Percentiles rank a stretch among this genome's conserved stretches.
Evolutionary conservation across 2,797 vertebrate species (phyloP).

Genomic region (Pantherophis vulpinus): DNA sequence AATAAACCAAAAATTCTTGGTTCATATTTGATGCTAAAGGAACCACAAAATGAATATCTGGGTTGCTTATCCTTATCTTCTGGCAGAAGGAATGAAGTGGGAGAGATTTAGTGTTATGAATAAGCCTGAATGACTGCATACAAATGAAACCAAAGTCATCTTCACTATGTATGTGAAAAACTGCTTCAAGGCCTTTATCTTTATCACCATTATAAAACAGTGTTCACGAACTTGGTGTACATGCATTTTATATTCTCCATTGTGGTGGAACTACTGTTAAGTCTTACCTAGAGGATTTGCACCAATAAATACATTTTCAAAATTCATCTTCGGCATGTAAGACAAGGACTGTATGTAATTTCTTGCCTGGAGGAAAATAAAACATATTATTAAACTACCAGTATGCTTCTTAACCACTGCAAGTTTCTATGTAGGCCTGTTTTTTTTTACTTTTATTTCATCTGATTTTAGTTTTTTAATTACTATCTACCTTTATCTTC

Average conservation of each 20-base stretch:
- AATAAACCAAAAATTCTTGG: background rate
- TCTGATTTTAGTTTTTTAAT: slow-evolving; percentile 7
- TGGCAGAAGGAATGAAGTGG: background rate
- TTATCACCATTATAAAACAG: background rate
- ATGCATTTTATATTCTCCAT: background rate
- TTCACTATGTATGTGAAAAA: background rate
- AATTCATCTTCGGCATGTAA: slow-evolving; percentile 97
- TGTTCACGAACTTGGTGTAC: background rate
- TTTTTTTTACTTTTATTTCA: slow-evolving; percentile 1
- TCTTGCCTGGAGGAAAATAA: slow-evolving; percentile 82
- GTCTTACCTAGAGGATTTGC: slow-evolving; percentile 92
- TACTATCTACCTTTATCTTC: background rate
- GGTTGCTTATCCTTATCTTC: background rate
- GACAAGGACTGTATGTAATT: slow-evolving; percentile 96
- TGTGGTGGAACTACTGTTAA: background rate
- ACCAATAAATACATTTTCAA: slow-evolving; percentile 95
- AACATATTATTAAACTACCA: slow-evolving; percentile 40
- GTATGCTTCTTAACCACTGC: background rate
- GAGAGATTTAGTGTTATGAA: background rate
- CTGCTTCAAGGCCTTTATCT: background rate
- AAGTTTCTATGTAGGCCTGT: background rate
- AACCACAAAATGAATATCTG: background rate
- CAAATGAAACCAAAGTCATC: background rate
- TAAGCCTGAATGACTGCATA: background rate
- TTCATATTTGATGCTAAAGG: background rate